phyloP scores from a whole-genome alignment of 2,888 invertebrate genomes.

The Aphrophora alni region DNA sequence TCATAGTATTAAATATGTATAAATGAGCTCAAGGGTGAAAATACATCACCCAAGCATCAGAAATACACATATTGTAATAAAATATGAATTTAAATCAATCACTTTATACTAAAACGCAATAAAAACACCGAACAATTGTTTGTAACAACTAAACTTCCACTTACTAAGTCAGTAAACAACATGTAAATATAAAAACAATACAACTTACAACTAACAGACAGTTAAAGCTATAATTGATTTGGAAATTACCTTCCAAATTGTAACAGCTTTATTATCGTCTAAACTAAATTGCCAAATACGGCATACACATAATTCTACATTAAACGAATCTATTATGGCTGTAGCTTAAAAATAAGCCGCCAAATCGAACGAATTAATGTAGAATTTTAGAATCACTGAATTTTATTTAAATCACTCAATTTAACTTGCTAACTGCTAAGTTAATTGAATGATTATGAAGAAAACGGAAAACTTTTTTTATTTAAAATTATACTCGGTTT shows the following conservation, averaged over 20 bases:
- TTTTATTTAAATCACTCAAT: constrained; percentile 25
- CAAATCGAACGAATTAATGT: background rate
- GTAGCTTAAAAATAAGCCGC: constrained; percentile 24
- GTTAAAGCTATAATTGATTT: constrained; percentile 52
- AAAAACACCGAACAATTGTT: background rate
- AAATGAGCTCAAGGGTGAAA: background rate
- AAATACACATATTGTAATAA: background rate
- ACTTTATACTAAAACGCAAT: background rate
- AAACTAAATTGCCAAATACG: constrained; percentile 45
- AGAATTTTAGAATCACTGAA: constrained; percentile 14
- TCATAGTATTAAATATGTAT: background rate
- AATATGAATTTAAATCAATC: background rate
- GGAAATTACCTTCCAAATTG: constrained; percentile 64
- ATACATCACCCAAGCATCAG: background rate
- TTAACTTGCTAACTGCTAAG: constrained; percentile 36
- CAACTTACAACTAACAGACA: constrained; percentile 36
- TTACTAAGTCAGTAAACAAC: constrained; percentile 49
- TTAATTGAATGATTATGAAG: constrained; percentile 13
- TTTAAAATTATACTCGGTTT: constrained; percentile 26
- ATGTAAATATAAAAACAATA: constrained; percentile 36
- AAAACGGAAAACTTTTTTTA: constrained; percentile 26
- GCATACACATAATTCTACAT: constrained; percentile 47
- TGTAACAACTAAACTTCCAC: constrained; percentile 17
- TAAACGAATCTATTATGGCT: constrained; percentile 36
- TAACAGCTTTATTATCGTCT: constrained; percentile 22